phyloP scores from a whole-genome alignment of 2,113 vertebrate species.

The Danio rerio region DNA sequence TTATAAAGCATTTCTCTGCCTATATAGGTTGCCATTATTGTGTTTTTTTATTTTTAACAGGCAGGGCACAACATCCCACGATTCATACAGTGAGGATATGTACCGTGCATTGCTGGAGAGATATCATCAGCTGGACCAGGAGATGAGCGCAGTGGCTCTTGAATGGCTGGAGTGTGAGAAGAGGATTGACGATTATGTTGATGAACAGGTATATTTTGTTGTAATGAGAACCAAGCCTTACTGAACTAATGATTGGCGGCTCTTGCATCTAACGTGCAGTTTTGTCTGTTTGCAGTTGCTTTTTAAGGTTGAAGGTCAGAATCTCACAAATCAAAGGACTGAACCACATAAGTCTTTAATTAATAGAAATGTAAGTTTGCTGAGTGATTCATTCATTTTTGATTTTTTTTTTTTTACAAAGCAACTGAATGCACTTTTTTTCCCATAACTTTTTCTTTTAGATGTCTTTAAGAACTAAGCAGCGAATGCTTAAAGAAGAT shows the following conservation, averaged over 20 bases:
- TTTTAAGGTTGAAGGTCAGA: constrained; percentile 79
- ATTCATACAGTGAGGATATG: constrained; percentile 90
- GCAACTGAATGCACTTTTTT: neutral
- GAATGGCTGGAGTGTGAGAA: constrained; percentile 97
- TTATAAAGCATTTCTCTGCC: neutral
- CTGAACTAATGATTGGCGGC: neutral
- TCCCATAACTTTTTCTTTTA: constrained; percentile 56
- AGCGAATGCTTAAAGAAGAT: constrained; percentile 91
- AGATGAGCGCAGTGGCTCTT: constrained; percentile 87
- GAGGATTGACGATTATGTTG: constrained; percentile 96
- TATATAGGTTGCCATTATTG: neutral
- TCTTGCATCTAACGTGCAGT: neutral
- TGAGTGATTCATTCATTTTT: neutral
- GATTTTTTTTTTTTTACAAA: neutral
- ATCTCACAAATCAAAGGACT: constrained; percentile 75
- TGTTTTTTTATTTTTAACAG: constrained; percentile 64
- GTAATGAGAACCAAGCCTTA: neutral
- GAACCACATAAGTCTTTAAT: constrained; percentile 79
- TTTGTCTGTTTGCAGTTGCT: constrained; percentile 71
- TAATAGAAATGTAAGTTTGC: constrained; percentile 77
- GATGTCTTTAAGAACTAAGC: constrained; percentile 92
- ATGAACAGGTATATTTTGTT: constrained; percentile 86
- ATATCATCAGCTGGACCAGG: constrained; percentile 89
- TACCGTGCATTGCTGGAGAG: constrained; percentile 89
- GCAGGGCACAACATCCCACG: constrained; percentile 87